A percentile compares a stretch with the other conserved stretches of the same genome.
These are phyloP conservation scores for Alentia gelatinosa DNA, from an alignment of 2,888 invertebrate species.

Conservation along the genomic window DNA sequence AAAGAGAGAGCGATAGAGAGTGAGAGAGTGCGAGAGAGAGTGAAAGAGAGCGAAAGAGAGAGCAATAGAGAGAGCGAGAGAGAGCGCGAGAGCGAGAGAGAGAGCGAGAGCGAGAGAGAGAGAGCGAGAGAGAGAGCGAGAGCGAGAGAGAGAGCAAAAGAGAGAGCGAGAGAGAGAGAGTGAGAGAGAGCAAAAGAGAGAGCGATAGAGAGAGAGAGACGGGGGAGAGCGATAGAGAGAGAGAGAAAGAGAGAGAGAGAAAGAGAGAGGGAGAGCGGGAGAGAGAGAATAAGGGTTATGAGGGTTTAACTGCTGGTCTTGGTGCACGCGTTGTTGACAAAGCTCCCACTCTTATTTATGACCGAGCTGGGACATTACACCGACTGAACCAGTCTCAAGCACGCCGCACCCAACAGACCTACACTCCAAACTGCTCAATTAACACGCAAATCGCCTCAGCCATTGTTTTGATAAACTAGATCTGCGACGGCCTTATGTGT, in stretches of 20 bases:
- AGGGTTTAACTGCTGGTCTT: too few relatives aligned
- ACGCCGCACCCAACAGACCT: background rate
- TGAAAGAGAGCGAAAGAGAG: background rate
- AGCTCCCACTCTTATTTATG: background rate
- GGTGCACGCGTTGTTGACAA: background rate
- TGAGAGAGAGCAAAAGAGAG: background rate
- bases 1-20: background rate
- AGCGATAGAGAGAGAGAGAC: background rate
- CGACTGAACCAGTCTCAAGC: background rate
- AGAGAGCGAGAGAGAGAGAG: background rate
- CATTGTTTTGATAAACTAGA: background rate
- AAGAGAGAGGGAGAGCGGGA: background rate
- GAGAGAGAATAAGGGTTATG: background rate
- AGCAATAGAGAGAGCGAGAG: background rate
- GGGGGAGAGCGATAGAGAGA: background rate
- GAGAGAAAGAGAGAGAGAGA: background rate
- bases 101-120: background rate
- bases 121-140: background rate
- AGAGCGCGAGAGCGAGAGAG: background rate
- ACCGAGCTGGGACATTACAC: background rate
- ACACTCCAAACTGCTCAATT: background rate
- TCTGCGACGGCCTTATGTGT: background rate
- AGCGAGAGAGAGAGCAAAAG: background rate
- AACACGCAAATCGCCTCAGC: background rate
- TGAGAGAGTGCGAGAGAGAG: background rate